Conservation (phyloP, 1,140 invertebrate genomes). For the Himalopsyche phryganea region DNA sequence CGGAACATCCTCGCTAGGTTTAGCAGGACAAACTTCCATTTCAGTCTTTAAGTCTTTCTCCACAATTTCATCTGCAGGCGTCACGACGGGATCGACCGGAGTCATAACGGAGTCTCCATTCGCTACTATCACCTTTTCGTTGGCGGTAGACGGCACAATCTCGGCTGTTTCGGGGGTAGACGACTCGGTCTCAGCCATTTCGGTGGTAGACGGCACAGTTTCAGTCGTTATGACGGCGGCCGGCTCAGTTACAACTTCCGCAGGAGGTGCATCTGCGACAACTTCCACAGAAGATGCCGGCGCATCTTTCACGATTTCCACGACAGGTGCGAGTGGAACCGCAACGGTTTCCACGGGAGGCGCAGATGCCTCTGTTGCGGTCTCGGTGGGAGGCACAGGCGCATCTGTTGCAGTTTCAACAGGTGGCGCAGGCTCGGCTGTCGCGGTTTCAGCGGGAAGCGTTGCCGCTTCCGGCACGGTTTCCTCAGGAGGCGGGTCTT, state of each 20-base stretch:
- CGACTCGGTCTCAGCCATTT: slow-evolving; percentile 2
- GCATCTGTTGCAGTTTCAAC: background rate
- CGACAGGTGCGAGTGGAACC: background rate
- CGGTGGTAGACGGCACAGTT: background rate
- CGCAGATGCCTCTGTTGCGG: background rate
- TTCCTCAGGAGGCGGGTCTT: no score
- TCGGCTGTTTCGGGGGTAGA: background rate
- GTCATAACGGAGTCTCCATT: background rate
- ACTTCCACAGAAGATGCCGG: background rate
- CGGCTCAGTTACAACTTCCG: background rate
- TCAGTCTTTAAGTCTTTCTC: background rate
- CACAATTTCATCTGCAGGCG: no score
- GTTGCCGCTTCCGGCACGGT: no score
- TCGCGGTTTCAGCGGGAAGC: slow-evolving; percentile 1
- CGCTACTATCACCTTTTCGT: background rate
- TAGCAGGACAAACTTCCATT: background rate
- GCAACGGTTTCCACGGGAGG: background rate
- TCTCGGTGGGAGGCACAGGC: background rate
- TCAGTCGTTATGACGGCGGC: background rate
- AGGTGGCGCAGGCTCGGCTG: slow-evolving; percentile 13
- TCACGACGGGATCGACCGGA: slow-evolving; percentile 2
- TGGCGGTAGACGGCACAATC: background rate
- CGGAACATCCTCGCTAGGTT: slow-evolving; percentile 2
- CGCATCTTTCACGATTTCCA: background rate
- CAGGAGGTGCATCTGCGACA: background rate